phyloP scores from a whole-genome alignment of 2,888 invertebrate species.

The Andrena haemorrhoa region DNA sequence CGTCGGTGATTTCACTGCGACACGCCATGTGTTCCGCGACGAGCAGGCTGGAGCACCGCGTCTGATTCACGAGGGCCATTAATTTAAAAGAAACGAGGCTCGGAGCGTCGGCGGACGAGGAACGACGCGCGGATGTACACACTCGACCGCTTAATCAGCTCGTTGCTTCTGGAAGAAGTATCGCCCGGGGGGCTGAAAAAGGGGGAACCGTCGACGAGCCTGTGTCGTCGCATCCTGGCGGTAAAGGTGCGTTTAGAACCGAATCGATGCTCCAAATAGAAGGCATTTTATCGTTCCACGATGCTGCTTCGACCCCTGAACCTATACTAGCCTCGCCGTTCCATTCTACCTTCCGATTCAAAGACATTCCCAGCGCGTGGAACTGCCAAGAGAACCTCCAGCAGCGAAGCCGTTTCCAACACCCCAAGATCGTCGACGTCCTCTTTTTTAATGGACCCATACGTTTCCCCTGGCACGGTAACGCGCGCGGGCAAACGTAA shows the following conservation, averaged over 20 bases:
- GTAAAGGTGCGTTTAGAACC: conserved; percentile 22
- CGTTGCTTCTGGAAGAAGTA: conserved; percentile 48
- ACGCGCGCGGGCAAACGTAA: conserved; percentile 2
- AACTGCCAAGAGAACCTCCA: no score
- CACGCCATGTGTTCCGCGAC: conserved; percentile 51
- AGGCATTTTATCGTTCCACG: no score
- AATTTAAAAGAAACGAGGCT: conserved; percentile 63
- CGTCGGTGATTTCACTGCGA: conserved; percentile 41
- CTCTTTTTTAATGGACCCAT: neutral
- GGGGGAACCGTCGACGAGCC: conserved; percentile 38
- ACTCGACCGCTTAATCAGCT: conserved; percentile 70
- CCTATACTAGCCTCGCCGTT: no score
- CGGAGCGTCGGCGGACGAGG: conserved; percentile 52
- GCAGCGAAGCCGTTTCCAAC: no score
- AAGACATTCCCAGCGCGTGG: no score
- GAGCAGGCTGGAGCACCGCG: conserved; percentile 40
- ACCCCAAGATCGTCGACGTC: no score
- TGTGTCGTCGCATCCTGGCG: neutral
- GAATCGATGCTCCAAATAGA: no score
- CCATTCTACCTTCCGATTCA: no score
- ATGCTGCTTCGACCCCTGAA: no score
- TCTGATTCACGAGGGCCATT: conserved; percentile 70
- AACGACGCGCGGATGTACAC: conserved; percentile 62
- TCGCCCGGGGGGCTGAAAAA: conserved; percentile 70
- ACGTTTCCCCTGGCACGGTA: neutral